Evolutionary conservation across 23 tunicate genomes (phyloP), one percentile per base, ranked within the genome.

Genomic region (Diplosoma virens): DNA sequence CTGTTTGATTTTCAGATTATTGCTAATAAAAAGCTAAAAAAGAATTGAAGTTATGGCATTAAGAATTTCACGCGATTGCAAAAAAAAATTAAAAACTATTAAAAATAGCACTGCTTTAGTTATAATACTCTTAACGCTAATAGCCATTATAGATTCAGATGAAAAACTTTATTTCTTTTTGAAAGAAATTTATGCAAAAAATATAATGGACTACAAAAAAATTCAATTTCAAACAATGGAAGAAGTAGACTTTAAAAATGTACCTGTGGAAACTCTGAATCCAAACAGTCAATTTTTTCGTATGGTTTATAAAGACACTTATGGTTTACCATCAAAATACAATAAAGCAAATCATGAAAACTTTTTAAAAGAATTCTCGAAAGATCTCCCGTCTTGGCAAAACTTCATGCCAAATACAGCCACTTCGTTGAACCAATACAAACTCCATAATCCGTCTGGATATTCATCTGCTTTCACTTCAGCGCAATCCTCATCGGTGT

Each of bases 241-340:
- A 61, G 30, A 7, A 29, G 35, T 29, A 6, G 35, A 61, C 4
- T 61, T 61, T 61, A 6, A 61, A 2, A n/a, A 61, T 5, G 21
- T 72, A 2, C 78, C 78, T 5, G 18, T 3, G 17, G 78, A 72
- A 72, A 26, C 78, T 2, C 17, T 47, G 25, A 25, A 72, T 72
- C 61, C 78, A 25, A 48, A 72, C 3, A 22, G 35, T 4, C 37
- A 47, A 25, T 72, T 47, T 72, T 72, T 47, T 48, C 36, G 78
- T 25, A 7, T 47, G 60, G 25, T 4, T 3, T 72, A 72, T 35
- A 72, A 47, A 48, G 22, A 72, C 61, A 72, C 78, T 26, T 72
- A 72, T 22, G 78, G 78, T 22, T 48, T 72, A 16, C 78, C 78
- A 5, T 4, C 17, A 6, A n/a, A n/a, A n/a, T n/a, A n/a, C n/a